Evolutionary conservation across 2,888 invertebrate species (phyloP), one percentile per base, ranked within the genome.

Genomic region (Macrosoma leucophasiata): DNA sequence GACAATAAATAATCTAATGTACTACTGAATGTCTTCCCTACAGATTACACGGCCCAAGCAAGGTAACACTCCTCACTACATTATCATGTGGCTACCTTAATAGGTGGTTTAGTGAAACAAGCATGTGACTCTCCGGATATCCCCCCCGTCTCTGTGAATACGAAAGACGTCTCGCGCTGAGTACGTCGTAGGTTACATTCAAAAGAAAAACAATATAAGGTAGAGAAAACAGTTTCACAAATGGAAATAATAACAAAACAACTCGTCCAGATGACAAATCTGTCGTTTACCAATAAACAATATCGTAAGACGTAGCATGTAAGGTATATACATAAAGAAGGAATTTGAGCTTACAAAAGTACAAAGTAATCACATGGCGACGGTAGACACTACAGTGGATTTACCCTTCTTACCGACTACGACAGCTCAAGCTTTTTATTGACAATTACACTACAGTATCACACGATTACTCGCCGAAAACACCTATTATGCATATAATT

Each of bases 321-420:
- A 71, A 78, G 68, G 75, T 79, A 81, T 81, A 67, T 81, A 79
- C 78, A 81, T 66, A 74, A 71, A 65, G 65, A 70, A 73, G 70
- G 67, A 73, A 73, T 78, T 77, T 75, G 82, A 81, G 76, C 79
- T 79, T 81, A 82, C 77, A 81, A 79, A 82, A 81, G 78, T 82
- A 82, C 77, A 79, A 81, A 81, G 71, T 70, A 71, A 79, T 76
- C 73, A 78, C 79, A 74, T 73, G 62, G 77, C 76, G 70, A 76
- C 73, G 78, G 75, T 74, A 67, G 72, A 74, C 71, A 71, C 69
- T 74, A 77, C 77, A 66, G 73, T 62, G 73, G 77, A 78, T 75
- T 76, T 74, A 76, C 78, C 74, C 73, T 74, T 71, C 67, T 75
- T 61, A 71, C 75, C 79, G 77, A 75, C 73, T 71, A 72, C 68